Conservation (phyloP, 2,888 invertebrate genomes). For the Mellilla xanthometata region DNA sequence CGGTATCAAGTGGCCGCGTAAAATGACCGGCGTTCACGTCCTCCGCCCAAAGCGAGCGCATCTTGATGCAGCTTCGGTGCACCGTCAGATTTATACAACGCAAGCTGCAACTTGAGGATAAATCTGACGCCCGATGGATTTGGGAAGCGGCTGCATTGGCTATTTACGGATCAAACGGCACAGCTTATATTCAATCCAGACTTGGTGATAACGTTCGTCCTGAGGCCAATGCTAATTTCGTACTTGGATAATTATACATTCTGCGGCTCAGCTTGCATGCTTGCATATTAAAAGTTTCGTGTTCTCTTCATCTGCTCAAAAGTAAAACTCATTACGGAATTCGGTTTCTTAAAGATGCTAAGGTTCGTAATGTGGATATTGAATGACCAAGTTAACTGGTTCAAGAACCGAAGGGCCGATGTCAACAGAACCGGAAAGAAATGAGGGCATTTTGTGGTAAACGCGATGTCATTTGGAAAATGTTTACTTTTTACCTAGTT, state of each 20-base stretch:
- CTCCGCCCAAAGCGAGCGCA: constrained; percentile 22
- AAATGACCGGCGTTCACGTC: constrained; percentile 49
- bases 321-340: too few relatives aligned
- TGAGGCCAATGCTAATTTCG: too few relatives aligned
- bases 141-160: constrained; percentile 13
- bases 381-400: constrained; percentile 1
- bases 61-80: constrained; percentile 29
- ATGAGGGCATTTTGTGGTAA: neutral
- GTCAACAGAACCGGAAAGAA: constrained; percentile 9
- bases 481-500: too few relatives aligned
- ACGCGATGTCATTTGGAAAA: too few relatives aligned
- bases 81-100: neutral
- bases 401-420: constrained; percentile 1
- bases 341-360: too few relatives aligned
- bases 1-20: constrained; percentile 52
- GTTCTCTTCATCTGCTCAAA: too few relatives aligned
- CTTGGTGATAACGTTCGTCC: neutral
- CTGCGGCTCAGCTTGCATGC: too few relatives aligned
- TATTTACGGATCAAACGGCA: constrained; percentile 18
- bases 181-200: neutral
- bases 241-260: too few relatives aligned
- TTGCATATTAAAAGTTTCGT: too few relatives aligned
- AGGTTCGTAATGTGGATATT: too few relatives aligned
- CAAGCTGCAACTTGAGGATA: constrained; percentile 8
- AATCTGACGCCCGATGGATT: constrained; percentile 17